Base-by-base conservation (phyloP, 2,797 vertebrate genomes). In the Scolopax rusticola region DNA sequence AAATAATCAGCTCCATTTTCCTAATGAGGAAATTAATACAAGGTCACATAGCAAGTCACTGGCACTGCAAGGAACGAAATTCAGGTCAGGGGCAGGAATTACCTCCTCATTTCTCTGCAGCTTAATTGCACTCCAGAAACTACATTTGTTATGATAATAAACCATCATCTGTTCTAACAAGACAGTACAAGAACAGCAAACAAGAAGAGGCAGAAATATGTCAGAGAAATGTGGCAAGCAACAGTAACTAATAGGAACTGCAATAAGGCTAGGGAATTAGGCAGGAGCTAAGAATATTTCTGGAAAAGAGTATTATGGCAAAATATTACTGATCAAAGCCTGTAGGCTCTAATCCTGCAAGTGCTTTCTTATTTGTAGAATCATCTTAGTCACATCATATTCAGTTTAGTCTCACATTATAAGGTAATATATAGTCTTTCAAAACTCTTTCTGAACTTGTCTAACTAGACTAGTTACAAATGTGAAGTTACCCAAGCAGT, bases 11-110 rank as follows among this genome's bases (percentile, higher is more conserved):
- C 67, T 70, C 77, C 64, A 67, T 96, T 95, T 89, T 94, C 90
- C 90, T 95, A 91, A 96, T 70, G 90, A 93, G 92, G 86, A 96
- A 95, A 94, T 92, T 90, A 48, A 87, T 89, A 68, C 95, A 95
- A 90, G 89, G 84, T 93, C 92, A 89, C 67, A 57, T 25, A 57
- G 57, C 84, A 90, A 95, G 64, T 84, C 87, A 83, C 51, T 33
- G 70, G 86, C 63, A 70, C 63, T 87, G 81, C 56, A 80, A 95
- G 80, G 77, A 68, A 48, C 50, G 60, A 89, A 92, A 92, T 87
- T 87, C 89, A 89, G 90, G 90, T 92, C 84, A 70, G 13, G 64
- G 86, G 63, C 64, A 96, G 64, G 70, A 90, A 67, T 90, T 79
- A 79, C 70, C 80, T 80, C 19, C 67, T 68, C 45, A 41, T 75